Conservation (phyloP, 2,113 vertebrate genomes). For the Calyptomena viridis region DNA sequence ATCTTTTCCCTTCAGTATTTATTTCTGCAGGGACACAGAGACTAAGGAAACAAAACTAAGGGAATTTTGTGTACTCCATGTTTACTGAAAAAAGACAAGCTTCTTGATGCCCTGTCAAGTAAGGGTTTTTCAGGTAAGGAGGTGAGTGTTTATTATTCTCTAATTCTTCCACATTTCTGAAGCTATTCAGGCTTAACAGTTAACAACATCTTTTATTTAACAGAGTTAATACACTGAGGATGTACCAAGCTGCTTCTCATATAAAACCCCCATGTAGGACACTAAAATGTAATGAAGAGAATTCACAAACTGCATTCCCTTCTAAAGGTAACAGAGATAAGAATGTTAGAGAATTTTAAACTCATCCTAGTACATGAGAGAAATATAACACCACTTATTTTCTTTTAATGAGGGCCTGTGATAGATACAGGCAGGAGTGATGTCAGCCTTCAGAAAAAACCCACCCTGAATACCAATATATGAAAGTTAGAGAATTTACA, state of each 20-base stretch:
- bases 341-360: neutral
- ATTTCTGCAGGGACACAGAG: neutral
- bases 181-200: neutral
- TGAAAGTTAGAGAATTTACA: neutral
- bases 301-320: neutral
- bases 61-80: neutral
- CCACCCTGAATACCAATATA: neutral
- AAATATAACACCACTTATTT: neutral
- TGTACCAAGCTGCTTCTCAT: neutral
- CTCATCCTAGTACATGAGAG: neutral
- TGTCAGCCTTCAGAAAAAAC: neutral
- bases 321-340: neutral
- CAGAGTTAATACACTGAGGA: neutral
- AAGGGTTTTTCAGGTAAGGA: neutral
- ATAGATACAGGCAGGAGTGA: neutral
- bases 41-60: neutral
- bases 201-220: neutral
- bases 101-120: neutral
- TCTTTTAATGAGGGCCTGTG: neutral
- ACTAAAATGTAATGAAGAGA: neutral
- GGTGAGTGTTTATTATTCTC: neutral
- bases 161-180: neutral
- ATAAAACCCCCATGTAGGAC: fast-evolving
- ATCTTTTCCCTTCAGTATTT: neutral
- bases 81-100: neutral